Conservation (phyloP, 2,797 vertebrate species). For the Peromyscus aztecus region DNA sequence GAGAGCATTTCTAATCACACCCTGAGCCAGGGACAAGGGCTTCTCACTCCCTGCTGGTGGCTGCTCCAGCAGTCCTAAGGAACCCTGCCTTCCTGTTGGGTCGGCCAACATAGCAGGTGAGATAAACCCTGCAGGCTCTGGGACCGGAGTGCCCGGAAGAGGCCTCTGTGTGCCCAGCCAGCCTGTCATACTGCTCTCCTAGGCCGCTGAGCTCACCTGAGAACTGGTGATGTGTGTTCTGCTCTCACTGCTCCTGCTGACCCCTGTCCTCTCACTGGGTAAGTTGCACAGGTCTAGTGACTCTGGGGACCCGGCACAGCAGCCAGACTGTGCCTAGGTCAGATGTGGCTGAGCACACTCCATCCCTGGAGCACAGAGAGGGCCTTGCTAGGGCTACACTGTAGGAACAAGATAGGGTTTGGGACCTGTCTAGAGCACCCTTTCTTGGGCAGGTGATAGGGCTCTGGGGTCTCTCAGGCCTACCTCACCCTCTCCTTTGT, state of each 20-base stretch:
- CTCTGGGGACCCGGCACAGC: background rate
- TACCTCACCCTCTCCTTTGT: background rate
- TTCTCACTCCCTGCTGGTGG: background rate
- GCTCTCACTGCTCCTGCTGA: slow-evolving; percentile 56
- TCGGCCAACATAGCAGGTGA: background rate
- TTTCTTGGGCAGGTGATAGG: background rate
- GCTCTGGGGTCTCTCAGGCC: background rate
- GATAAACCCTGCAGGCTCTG: background rate
- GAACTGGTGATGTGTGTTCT: slow-evolving; percentile 64
- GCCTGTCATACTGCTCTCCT: background rate
- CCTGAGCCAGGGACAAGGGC: background rate
- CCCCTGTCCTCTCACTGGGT: slow-evolving; percentile 32
- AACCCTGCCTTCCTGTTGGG: background rate
- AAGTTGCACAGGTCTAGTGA: background rate
- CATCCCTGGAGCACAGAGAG: background rate
- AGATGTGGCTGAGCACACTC: background rate
- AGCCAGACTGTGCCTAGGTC: slow-evolving; percentile 58
- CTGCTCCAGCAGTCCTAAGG: background rate
- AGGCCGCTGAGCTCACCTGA: background rate
- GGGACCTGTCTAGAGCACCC: background rate
- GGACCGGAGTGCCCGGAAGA: background rate
- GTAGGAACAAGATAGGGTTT: background rate
- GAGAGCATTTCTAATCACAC: slow-evolving; percentile 21
- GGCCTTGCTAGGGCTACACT: background rate
- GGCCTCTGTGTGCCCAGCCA: background rate